phyloP scores from a whole-genome alignment of 1,140 invertebrate species.

The Drosophila sproati region DNA sequence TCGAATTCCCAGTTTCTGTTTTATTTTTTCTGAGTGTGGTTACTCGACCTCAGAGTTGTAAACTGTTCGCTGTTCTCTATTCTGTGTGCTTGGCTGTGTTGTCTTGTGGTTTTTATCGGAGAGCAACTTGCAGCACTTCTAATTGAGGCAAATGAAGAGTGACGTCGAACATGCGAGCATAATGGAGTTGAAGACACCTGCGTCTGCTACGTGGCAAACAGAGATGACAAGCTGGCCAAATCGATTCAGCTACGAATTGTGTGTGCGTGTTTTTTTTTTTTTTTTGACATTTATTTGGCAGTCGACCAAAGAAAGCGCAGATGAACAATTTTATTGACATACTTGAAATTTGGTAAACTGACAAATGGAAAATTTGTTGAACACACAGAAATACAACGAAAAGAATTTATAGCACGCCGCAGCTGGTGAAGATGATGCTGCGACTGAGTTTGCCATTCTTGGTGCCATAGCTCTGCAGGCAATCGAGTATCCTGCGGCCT shows the following conservation, averaged over 20 bases:
- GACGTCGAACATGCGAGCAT: slow-evolving; percentile 67
- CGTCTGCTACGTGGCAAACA: slow-evolving; percentile 46
- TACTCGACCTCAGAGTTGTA: no score
- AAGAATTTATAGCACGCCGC: slow-evolving; percentile 53
- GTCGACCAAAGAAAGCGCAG: background rate
- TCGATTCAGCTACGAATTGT: background rate
- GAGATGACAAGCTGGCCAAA: slow-evolving; percentile 18
- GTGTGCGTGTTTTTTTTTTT: background rate
- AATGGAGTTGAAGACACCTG: slow-evolving; percentile 79
- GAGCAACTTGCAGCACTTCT: slow-evolving; percentile 29
- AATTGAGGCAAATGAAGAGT: slow-evolving; percentile 80
- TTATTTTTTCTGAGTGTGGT: no score
- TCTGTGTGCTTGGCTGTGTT: background rate
- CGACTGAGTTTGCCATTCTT: slow-evolving; percentile 74
- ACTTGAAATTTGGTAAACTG: background rate
- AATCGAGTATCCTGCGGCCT: slow-evolving; percentile 67
- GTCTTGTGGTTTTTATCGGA: slow-evolving; percentile 17
- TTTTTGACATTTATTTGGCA: slow-evolving; percentile 31
- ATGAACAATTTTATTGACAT: slow-evolving; percentile 24
- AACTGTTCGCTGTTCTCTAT: no score
- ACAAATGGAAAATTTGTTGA: slow-evolving; percentile 27
- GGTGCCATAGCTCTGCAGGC: slow-evolving; percentile 70
- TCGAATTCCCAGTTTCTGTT: no score
- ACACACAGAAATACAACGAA: background rate
- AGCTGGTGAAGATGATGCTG: slow-evolving; percentile 51